Base-by-base conservation (phyloP, 2,797 vertebrate genomes). In the Dromococcyx pavoninus region DNA sequence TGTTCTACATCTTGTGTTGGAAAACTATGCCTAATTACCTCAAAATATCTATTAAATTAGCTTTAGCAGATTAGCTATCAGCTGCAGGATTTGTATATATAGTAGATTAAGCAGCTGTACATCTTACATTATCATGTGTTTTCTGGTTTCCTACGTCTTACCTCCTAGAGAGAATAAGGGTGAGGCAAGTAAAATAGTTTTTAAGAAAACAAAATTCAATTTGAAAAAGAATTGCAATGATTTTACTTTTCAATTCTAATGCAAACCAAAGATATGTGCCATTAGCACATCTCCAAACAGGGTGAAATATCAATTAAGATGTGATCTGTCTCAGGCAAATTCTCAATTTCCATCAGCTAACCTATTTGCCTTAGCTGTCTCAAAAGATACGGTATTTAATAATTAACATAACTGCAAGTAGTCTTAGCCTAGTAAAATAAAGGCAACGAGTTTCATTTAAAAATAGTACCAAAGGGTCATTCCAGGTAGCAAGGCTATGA, bases 11-110 rank as follows among this genome's bases (percentile, higher is more conserved):
- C 67, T 91, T 23, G 12, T 69, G 57, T 82, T 96, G 74, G 79
- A 92, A 95, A 95, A 94, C 77, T 74, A 7, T 61, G 87, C 86
- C 82, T 91, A 89, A 95, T 96, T 96, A 96, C 93, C 78, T 88
- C 89, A 91, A 95, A 96, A 94, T 88, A 95, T 76, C 91, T 95
- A 87, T 97, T 93, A 95, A 82, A 94, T 90, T 79, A 79, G 87
- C 57, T 71, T 21, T 17, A 65, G 57, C 6, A 4, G 65, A 86
- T 74, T 66, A 95, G 53, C 65, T 61, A 72, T 92, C 94, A 94
- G 71, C 86, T 94, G 89, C 81, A 86, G 74, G 54, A 87, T 95
- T 95, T 88, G 72, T 87, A 79, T 3, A 53, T 73, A 78, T 8
- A 87, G 74, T 65, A 74, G 82, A 88, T 82, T 92, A 89, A 95